These are phyloP conservation scores for Heliconius aoede DNA, from an alignment of 2,888 invertebrate genomes.

Conservation along the genomic window DNA sequence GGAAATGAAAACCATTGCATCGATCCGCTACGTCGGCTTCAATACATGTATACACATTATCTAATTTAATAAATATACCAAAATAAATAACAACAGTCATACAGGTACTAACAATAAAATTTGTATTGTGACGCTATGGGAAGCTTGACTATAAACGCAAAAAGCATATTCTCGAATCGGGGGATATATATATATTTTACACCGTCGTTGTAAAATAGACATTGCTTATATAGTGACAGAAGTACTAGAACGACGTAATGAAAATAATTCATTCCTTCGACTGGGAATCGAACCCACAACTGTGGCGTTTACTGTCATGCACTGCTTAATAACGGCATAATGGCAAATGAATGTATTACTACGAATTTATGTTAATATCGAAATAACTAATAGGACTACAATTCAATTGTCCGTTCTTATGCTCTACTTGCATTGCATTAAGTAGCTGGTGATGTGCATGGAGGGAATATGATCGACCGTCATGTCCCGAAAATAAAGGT, in stretches of 20 bases:
- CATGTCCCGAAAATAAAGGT: conserved; percentile 18
- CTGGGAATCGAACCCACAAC: background rate
- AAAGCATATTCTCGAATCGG: too few species aligned
- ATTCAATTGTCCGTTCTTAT: conserved; percentile 16
- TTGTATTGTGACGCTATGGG: too few species aligned
- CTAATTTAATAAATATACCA: too few species aligned
- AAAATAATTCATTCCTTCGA: background rate
- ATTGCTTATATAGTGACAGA: too few species aligned
- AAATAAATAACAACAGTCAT: too few species aligned
- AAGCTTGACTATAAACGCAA: too few species aligned
- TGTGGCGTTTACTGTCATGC: background rate
- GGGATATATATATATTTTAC: too few species aligned
- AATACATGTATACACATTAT: too few species aligned
- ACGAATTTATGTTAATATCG: background rate
- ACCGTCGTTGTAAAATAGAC: too few species aligned
- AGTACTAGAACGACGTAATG: too few species aligned
- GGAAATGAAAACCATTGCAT: background rate
- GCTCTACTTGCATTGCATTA: conserved; percentile 40
- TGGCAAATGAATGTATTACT: background rate
- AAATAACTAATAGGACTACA: conserved; percentile 4
- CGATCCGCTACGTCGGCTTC: too few species aligned
- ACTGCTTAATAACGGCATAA: background rate
- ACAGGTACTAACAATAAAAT: too few species aligned
- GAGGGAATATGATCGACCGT: conserved; percentile 30
- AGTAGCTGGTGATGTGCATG: conserved; percentile 36